Conservation (phyloP, 2,797 vertebrate species). For the Hafferia zeledoni region DNA sequence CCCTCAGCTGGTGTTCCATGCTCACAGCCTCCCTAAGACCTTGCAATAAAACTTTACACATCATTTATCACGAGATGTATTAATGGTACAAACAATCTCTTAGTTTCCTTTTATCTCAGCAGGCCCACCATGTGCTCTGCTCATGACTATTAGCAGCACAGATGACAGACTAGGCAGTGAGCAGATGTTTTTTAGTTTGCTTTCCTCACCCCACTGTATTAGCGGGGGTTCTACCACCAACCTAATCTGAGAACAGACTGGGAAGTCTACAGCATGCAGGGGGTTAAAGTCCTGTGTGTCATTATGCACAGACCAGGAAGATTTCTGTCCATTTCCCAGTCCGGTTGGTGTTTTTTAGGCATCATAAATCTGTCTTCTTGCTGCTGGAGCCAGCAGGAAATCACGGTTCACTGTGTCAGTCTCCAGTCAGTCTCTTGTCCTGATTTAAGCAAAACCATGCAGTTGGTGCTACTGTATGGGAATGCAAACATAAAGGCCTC, state of each 20-base stretch:
- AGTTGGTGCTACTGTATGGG: slow-evolving; percentile 48
- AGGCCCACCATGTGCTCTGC: slow-evolving; percentile 54
- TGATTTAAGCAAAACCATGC: slow-evolving; percentile 48
- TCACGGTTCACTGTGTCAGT: not conserved
- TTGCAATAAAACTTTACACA: slow-evolving; percentile 44
- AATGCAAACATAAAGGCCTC: slow-evolving; percentile 21
- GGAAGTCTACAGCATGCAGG: not conserved
- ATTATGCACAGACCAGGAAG: slow-evolving; percentile 20
- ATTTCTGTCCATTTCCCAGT: slow-evolving; percentile 45
- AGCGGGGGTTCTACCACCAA: not conserved
- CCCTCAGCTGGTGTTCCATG: not conserved
- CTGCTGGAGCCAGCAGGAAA: slow-evolving; percentile 25
- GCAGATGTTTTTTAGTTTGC: slow-evolving; percentile 30
- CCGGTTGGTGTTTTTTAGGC: slow-evolving; percentile 1
- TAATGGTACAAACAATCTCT: slow-evolving; percentile 61
- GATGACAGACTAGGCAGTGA: slow-evolving; percentile 36
- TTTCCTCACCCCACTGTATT: not conserved
- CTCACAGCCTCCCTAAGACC: slow-evolving; percentile 12
- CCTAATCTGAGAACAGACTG: not conserved
- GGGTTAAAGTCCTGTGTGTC: slow-evolving; percentile 23
- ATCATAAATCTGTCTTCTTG: slow-evolving; percentile 31
- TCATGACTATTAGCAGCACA: slow-evolving; percentile 49
- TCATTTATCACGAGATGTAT: slow-evolving; percentile 62
- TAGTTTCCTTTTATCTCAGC: slow-evolving; percentile 61
- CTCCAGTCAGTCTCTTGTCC: slow-evolving; percentile 25